Conservation (phyloP, 2,113 vertebrate genomes). For the Scytalopus superciliaris region DNA sequence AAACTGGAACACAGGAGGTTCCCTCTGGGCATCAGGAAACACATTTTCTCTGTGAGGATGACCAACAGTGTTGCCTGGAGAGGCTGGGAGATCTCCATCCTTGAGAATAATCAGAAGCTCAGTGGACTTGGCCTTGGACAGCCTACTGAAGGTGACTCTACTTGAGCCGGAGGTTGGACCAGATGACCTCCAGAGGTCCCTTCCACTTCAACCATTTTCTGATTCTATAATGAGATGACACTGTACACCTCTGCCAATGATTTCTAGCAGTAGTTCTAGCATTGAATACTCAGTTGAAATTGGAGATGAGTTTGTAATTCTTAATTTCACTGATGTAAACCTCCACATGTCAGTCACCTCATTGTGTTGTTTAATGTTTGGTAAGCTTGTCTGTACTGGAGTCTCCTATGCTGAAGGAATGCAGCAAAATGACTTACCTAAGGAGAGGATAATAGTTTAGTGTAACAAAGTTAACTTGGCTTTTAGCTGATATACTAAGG, state of each 20-base stretch:
- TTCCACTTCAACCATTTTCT: neutral
- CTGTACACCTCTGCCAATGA: neutral
- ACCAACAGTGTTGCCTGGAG: neutral
- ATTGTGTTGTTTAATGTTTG: neutral
- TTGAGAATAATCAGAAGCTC: neutral
- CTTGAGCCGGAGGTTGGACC: neutral
- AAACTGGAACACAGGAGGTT: neutral
- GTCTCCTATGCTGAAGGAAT: neutral
- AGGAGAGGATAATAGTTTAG: neutral
- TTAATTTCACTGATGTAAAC: neutral
- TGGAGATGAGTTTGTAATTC: neutral
- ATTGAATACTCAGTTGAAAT: neutral
- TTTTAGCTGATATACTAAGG: neutral
- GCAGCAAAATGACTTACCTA: neutral
- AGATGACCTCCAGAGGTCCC: neutral
- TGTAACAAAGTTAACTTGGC: neutral
- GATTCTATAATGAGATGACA: neutral
- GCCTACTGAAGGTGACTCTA: neutral
- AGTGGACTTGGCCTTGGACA: neutral
- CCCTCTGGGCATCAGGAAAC: neutral
- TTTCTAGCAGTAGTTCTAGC: neutral
- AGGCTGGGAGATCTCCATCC: neutral
- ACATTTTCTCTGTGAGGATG: neutral
- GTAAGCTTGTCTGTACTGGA: neutral
- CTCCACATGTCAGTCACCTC: neutral